Base-by-base conservation (phyloP, 2,113 vertebrate species). In the Cynoglossus semilaevis region DNA sequence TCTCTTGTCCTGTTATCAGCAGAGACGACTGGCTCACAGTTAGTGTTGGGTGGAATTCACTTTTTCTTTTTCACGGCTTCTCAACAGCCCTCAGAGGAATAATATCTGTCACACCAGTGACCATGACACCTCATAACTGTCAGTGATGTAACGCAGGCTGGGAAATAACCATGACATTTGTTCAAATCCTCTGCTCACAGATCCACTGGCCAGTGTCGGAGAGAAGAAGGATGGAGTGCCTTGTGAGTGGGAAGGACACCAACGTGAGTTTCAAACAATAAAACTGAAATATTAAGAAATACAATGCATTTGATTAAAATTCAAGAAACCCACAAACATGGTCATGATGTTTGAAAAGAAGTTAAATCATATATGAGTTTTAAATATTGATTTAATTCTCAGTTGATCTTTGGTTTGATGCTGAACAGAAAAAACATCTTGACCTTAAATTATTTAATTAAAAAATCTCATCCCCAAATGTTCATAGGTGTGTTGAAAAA, bases 161-260 rank as follows among this genome's bases (percentile, higher is more conserved):
- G 68, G 59, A 51, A 74, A 11, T 70, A 73, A 67, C 74, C 56
- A 54, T 80, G 58, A 72, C 77, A 79, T 73, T 54, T 70, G 38
- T 37, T 56, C 19, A 49, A n/a, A 19, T 63, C 82, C 51, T 54
- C 72, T 37, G 40, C 70, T 70, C 49, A 12, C 88, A 99, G 97
- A 96, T 98, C 82, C 96, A 98, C 66, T 99, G 97, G 97, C 95
- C 96, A 0, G 97, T 97, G 0, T 93, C 95, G 40, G 92, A 93
- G 55, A 93, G 96, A 80, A 93, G 95, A 85, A 94, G 92, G 1
- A 94, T 94, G 34, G 96, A 98, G 76, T 99, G 97, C 17, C 89
- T 97, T 60, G 87, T 98, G 56, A 96, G 94, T 0, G 96, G 97
- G 84, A 99, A 98, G 84, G 95, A 98, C 63, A 92, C 91, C 86